Evolutionary conservation across 1,140 invertebrate species (phyloP).

Genomic region (Magallana gigas): DNA sequence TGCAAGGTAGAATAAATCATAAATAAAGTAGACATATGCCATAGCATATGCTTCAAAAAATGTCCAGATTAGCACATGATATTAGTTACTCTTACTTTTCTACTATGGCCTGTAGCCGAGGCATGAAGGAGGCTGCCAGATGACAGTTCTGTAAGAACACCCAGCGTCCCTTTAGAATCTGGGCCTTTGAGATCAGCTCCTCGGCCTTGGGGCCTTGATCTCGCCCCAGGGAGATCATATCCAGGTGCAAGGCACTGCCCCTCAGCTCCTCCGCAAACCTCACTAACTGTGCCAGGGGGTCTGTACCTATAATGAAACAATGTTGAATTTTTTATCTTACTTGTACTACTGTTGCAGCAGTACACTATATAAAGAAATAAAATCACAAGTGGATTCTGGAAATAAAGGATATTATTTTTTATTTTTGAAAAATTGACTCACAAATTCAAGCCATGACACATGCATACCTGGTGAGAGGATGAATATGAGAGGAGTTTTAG

Average conservation of each 20-base stretch:
- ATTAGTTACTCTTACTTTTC: conserved; percentile 68
- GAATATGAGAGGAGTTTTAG: conserved; percentile 76
- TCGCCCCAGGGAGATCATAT: conserved; percentile 79
- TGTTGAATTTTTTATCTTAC: too few relatives aligned
- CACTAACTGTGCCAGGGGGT: conserved; percentile 76
- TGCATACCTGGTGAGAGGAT: conserved; percentile 74
- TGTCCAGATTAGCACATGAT: too few relatives aligned
- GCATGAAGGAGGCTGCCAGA: conserved; percentile 79
- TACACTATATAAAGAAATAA: too few relatives aligned
- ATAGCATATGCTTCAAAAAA: too few relatives aligned
- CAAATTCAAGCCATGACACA: too few relatives aligned
- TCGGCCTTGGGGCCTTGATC: conserved; percentile 79
- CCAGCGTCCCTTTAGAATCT: conserved; percentile 79
- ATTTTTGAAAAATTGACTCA: too few relatives aligned
- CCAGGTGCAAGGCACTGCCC: conserved; percentile 76
- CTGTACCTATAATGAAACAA: conserved; percentile 70
- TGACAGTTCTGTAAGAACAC: conserved; percentile 84
- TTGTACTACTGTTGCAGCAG: too few relatives aligned
- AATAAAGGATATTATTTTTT: too few relatives aligned
- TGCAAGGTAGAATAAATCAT: too few relatives aligned
- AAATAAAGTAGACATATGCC: too few relatives aligned
- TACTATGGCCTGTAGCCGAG: conserved; percentile 75
- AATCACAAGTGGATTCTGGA: too few relatives aligned
- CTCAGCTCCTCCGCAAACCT: conserved; percentile 77
- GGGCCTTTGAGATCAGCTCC: conserved; percentile 77